These are phyloP conservation scores for Oreochromis tanganicae DNA, from an alignment of 2,113 vertebrate genomes.

Conservation along the genomic window DNA sequence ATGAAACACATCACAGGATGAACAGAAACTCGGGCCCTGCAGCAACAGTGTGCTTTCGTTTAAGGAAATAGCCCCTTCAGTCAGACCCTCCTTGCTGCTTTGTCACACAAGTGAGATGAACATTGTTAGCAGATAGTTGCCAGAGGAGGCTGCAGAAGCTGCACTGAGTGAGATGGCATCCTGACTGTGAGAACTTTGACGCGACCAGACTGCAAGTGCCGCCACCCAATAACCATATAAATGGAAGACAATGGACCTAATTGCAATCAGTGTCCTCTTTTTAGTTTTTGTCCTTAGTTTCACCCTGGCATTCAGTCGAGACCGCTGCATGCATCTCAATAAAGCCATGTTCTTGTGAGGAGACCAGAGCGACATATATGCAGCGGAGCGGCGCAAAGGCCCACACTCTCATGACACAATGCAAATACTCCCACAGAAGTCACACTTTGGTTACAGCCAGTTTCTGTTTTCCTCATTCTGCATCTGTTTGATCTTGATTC, in stretches of 20 bases:
- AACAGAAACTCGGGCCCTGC: conserved; percentile 52
- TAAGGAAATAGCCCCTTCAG: conserved; percentile 71
- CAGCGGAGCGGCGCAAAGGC: conserved; percentile 16
- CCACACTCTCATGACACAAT: conserved; percentile 24
- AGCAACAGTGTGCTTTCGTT: conserved; percentile 30
- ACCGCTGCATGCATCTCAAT: conserved; percentile 52
- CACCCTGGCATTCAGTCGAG: conserved; percentile 45
- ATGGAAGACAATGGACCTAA: conserved; percentile 70
- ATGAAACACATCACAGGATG: conserved; percentile 67
- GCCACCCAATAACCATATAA: conserved; percentile 81
- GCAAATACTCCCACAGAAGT: conserved; percentile 43
- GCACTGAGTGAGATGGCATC: conserved; percentile 54
- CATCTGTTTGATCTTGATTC: conserved; percentile 46
- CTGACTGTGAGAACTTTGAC: conserved; percentile 76
- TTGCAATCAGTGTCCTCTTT: conserved; percentile 68
- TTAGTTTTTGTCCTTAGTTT: conserved; percentile 55
- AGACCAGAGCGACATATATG: not conserved
- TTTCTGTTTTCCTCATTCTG: conserved; percentile 19
- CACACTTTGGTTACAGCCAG: conserved; percentile 49
- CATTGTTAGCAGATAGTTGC: conserved; percentile 87
- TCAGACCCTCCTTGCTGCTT: conserved; percentile 63
- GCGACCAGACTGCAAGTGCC: conserved; percentile 43
- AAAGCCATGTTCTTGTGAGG: conserved; percentile 8
- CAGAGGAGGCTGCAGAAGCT: conserved; percentile 59
- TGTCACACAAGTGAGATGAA: conserved; percentile 78